These are phyloP conservation scores for Furcula furcula DNA, from an alignment of 2,888 invertebrate species.

Conservation along the genomic window DNA sequence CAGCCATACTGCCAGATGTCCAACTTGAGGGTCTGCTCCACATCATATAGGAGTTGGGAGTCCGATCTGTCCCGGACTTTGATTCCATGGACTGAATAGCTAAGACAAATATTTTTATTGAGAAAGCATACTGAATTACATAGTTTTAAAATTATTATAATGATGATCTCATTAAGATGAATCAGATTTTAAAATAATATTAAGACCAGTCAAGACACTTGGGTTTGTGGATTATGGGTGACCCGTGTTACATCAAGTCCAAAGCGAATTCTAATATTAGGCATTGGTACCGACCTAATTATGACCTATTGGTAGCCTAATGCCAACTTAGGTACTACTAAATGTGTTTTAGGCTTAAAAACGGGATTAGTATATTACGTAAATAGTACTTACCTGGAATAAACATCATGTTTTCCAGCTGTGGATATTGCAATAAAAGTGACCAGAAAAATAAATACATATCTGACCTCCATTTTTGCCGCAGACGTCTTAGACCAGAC, in stretches of 20 bases:
- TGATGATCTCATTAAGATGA: too few species aligned
- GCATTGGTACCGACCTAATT: too few species aligned
- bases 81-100: slow-evolving; percentile 30
- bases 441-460: not conserved
- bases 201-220: too few species aligned
- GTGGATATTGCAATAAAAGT: not conserved
- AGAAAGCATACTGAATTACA: too few species aligned
- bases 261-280: too few species aligned
- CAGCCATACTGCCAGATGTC: slow-evolving; percentile 37
- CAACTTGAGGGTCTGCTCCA: slow-evolving; percentile 22
- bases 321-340: too few species aligned
- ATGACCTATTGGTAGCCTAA: too few species aligned
- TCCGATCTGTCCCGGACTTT: slow-evolving; percentile 20
- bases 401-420: slow-evolving; percentile 1
- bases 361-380: not conserved
- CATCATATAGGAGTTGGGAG: slow-evolving; percentile 17
- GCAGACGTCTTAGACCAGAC: not conserved
- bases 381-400: not conserved
- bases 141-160: too few species aligned
- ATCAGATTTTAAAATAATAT: too few species aligned
- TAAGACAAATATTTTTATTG: not conserved
- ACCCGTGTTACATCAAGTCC: too few species aligned
- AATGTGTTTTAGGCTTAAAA: too few species aligned
- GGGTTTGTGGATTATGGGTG: too few species aligned
- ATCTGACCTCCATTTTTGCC: not conserved